Evolutionary conservation across 2,113 vertebrate species (phyloP).

Genomic region (Strix aluco): DNA sequence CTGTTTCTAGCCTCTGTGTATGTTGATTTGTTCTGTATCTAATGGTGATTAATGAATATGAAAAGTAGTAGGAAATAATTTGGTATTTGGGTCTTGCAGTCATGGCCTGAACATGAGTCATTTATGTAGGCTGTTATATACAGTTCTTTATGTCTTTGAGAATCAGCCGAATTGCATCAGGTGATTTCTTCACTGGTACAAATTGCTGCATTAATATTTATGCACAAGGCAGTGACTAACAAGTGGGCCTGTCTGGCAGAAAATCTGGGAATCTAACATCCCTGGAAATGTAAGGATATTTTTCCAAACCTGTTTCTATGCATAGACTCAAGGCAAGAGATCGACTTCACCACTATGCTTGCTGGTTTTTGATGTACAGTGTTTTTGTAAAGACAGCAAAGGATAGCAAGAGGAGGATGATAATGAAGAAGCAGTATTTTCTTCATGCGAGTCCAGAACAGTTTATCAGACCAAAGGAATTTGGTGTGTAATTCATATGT

Average conservation of each 20-base stretch:
- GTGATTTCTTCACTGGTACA: background rate
- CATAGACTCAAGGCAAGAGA: background rate
- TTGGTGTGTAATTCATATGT: slow-evolving; percentile 51
- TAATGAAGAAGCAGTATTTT: slow-evolving; percentile 10
- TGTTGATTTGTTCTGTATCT: background rate
- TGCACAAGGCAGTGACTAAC: background rate
- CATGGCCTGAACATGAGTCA: background rate
- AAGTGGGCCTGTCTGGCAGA: background rate
- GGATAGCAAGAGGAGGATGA: background rate
- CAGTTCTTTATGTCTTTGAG: background rate
- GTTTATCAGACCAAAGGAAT: slow-evolving; percentile 48
- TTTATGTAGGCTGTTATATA: background rate
- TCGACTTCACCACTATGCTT: fast-evolving
- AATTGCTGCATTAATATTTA: background rate
- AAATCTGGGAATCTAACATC: background rate
- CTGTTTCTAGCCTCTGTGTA: background rate
- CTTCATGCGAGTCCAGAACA: background rate
- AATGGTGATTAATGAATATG: background rate
- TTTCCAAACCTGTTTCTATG: background rate
- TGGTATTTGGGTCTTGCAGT: background rate
- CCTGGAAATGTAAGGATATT: background rate
- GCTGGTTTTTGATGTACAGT: background rate
- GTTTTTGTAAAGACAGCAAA: background rate
- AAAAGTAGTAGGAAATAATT: background rate
- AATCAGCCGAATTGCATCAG: background rate